Evolutionary conservation across 2,888 invertebrate species (phyloP).

Genomic region (Acanthoscelides obtectus): DNA sequence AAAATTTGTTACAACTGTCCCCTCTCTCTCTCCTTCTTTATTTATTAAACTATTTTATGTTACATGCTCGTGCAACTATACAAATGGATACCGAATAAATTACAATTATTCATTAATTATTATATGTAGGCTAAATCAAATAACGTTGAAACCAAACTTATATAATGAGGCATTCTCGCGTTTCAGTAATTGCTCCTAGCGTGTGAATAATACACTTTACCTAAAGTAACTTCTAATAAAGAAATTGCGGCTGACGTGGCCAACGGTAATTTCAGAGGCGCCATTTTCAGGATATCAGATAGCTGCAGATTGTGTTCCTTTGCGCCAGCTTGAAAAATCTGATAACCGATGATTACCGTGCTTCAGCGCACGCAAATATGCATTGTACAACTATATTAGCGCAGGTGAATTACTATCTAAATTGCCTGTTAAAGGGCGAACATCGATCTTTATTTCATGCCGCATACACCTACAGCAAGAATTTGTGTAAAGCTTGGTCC

Average conservation of each 20-base stretch:
- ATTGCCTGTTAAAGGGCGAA: slow-evolving; percentile 11
- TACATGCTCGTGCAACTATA: too few species aligned
- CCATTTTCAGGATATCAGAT: slow-evolving; percentile 32
- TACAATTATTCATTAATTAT: too few species aligned
- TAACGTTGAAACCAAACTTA: too few species aligned
- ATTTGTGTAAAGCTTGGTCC: not conserved
- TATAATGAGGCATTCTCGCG: not conserved
- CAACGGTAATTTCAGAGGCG: slow-evolving; percentile 31
- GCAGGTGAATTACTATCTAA: slow-evolving; percentile 14
- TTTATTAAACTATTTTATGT: too few species aligned
- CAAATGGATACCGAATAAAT: too few species aligned
- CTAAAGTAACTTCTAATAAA: slow-evolving; percentile 20
- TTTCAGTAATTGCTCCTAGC: not conserved
- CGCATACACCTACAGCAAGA: not conserved
- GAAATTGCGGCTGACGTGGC: slow-evolving; percentile 32
- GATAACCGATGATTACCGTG: slow-evolving; percentile 22
- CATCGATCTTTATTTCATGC: not conserved
- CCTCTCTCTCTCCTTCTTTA: too few species aligned
- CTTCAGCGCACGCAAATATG: slow-evolving; percentile 20
- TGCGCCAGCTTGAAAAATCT: slow-evolving; percentile 31
- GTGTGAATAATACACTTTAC: not conserved
- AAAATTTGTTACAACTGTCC: not conserved
- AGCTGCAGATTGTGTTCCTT: slow-evolving; percentile 31
- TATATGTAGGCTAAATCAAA: too few species aligned
- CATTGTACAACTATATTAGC: slow-evolving; percentile 21